These are phyloP conservation scores for Micrastur ruficollis DNA, from an alignment of 2,797 vertebrate genomes.

Conservation along the genomic window DNA sequence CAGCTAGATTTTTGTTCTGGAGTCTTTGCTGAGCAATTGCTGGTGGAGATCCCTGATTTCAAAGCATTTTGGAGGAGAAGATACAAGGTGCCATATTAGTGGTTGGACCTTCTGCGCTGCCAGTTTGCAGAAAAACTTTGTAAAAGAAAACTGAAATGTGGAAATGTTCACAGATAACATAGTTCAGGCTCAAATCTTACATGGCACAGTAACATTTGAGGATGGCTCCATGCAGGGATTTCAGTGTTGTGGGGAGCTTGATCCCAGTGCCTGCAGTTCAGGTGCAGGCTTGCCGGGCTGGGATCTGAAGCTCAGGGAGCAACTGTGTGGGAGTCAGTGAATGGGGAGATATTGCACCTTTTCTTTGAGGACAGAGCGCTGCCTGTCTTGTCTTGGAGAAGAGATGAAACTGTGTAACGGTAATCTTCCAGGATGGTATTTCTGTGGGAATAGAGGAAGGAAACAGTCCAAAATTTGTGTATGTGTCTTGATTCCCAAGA, in stretches of 20 bases:
- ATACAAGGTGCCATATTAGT: neutral
- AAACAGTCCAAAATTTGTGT: neutral
- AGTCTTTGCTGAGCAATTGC: neutral
- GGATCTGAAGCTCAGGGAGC: neutral
- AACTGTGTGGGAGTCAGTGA: neutral
- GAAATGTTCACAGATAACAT: neutral
- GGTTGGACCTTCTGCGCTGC: neutral
- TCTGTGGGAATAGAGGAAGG: neutral
- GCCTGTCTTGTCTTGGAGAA: neutral
- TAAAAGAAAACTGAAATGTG: neutral
- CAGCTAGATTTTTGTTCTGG: neutral
- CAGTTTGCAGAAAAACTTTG: neutral
- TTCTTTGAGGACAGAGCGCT: neutral
- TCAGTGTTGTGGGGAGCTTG: neutral
- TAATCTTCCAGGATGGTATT: neutral
- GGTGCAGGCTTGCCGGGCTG: neutral
- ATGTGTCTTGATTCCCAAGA: neutral
- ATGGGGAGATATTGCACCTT: neutral
- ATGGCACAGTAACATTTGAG: neutral
- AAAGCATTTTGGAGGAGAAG: neutral
- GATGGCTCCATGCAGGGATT: neutral
- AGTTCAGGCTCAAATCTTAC: neutral
- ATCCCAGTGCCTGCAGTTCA: neutral
- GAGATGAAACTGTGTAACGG: neutral
- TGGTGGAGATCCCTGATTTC: neutral